phyloP scores from a whole-genome alignment of 2,888 invertebrate species.

The Hemistola chrysoprasaria region DNA sequence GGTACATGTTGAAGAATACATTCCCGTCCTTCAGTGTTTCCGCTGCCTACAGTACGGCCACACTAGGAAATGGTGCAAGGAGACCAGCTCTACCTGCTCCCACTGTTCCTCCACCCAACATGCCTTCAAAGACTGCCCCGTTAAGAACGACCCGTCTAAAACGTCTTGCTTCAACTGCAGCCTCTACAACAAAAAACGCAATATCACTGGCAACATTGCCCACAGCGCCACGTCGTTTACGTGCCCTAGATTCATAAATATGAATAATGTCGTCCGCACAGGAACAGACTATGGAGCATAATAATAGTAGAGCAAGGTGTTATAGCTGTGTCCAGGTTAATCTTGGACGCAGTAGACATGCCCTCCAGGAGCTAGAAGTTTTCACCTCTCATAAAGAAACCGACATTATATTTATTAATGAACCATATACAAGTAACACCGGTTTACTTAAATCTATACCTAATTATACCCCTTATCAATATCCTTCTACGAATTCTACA shows the following conservation, averaged over 20 bases:
- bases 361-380: neutral
- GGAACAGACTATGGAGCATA: neutral
- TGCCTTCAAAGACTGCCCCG: constrained; percentile 7
- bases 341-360: constrained; percentile 1
- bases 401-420: neutral
- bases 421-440: neutral
- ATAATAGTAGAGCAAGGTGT: neutral
- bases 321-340: constrained; percentile 19
- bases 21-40: constrained; percentile 23
- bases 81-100: constrained; percentile 4
- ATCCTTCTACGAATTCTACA: neutral
- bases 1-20: constrained; percentile 11
- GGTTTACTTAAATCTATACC: neutral
- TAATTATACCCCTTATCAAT: neutral
- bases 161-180: constrained; percentile 22
- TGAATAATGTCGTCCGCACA: neutral
- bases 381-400: neutral
- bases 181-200: constrained; percentile 16
- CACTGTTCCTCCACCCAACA: constrained; percentile 17
- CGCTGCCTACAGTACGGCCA: constrained; percentile 26
- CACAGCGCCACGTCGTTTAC: constrained; percentile 7
- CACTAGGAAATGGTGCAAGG: constrained; percentile 13
- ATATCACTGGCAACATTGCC: neutral
- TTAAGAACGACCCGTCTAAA: neutral
- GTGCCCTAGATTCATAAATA: neutral